phyloP scores from a whole-genome alignment of 2,797 vertebrate species.

The Petrocephalus schoutedeni region DNA sequence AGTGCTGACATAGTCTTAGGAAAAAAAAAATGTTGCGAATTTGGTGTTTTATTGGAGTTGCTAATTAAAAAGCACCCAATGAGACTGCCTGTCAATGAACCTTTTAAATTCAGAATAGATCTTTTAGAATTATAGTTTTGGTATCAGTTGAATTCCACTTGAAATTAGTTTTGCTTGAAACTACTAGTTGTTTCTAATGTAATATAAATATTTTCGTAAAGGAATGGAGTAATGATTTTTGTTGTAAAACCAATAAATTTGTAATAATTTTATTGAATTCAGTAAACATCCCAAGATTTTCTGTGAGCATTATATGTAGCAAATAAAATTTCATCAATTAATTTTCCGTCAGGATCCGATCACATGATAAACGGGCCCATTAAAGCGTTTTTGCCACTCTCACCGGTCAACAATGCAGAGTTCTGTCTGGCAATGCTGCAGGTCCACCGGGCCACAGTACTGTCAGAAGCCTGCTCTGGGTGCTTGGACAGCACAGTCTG shows the following conservation, averaged over 20 bases:
- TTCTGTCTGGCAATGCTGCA: not conserved
- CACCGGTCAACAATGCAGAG: not conserved
- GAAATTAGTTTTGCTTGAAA: not conserved
- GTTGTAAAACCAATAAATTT: not conserved
- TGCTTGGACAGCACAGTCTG: conserved; percentile 14
- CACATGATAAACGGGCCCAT: not conserved
- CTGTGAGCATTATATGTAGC: not conserved
- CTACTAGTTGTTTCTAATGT: not conserved
- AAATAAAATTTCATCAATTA: not conserved
- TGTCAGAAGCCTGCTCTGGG: not conserved
- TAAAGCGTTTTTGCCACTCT: not conserved
- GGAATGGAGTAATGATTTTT: not conserved
- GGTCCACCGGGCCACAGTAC: not conserved
- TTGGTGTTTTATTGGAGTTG: not conserved
- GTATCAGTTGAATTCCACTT: not conserved
- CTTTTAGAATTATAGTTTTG: not conserved
- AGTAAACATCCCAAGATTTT: not conserved
- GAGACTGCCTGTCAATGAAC: not conserved
- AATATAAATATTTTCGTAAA: not conserved
- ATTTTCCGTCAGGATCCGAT: not conserved
- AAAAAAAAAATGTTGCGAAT: not conserved
- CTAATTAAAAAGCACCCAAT: not conserved
- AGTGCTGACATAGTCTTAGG: not conserved
- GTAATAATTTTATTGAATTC: not conserved
- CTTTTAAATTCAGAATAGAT: not conserved